A percentile compares a stretch with the other conserved stretches of the same genome.
Evolutionary conservation across 2,888 invertebrate species (phyloP).

Genomic region (Apotomis betuletana): DNA sequence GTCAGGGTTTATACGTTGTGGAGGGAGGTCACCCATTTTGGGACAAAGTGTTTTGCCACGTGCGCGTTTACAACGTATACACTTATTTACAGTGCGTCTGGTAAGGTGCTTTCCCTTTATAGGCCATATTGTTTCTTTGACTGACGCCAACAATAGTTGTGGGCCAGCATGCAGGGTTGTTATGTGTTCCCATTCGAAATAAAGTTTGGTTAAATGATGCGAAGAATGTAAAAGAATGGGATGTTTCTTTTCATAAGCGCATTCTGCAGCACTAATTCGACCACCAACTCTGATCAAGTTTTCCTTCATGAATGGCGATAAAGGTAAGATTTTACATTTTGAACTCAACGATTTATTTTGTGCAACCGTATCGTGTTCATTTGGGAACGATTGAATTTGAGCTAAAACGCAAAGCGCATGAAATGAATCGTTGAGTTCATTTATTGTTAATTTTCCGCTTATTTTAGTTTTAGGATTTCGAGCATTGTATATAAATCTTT

Average conservation of each 20-base stretch:
- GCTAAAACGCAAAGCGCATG: no score
- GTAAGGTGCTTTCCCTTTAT: conserved; percentile 43
- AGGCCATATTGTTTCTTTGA: conserved; percentile 43
- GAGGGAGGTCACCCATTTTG: conserved; percentile 38
- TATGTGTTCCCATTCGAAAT: conserved; percentile 11
- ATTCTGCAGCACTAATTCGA: neutral
- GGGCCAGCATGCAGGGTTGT: conserved; percentile 10
- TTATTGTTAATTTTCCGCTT: no score
- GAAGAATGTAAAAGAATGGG: conserved; percentile 8
- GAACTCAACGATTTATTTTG: no score
- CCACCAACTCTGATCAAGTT: conserved; percentile 9
- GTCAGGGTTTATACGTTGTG: conserved; percentile 21
- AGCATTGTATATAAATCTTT: no score
- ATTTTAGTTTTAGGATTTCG: no score
- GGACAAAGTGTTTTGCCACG: conserved; percentile 18
- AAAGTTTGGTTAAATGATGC: conserved; percentile 9
- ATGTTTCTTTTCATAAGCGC: neutral
- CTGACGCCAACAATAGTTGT: conserved; percentile 39
- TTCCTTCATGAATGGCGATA: no score
- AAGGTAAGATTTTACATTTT: no score
- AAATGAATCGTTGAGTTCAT: no score
- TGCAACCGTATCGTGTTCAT: no score
- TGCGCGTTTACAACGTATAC: conserved; percentile 42
- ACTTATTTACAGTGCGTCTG: conserved; percentile 41
- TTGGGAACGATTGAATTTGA: no score